A percentile compares a stretch with the other conserved stretches of the same genome.
Conservation (phyloP, 1,140 invertebrate species). For the Caenorhabditis briggsae region DNA sequence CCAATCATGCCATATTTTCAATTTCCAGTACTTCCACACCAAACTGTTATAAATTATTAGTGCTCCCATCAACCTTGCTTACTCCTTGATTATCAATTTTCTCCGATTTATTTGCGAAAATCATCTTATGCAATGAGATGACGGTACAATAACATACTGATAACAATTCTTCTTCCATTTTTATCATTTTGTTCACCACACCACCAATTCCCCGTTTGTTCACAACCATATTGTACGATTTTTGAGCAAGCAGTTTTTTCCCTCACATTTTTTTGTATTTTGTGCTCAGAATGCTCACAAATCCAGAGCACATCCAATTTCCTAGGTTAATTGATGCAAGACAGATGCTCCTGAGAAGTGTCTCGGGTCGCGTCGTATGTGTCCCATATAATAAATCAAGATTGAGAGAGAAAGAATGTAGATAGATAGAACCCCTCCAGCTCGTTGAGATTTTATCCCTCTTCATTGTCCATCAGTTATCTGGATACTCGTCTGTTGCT, state of each 20-base stretch:
- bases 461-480: constrained; percentile 14
- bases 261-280: neutral
- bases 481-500: too few species aligned
- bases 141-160: constrained; percentile 30
- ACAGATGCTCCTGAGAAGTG: constrained; percentile 20
- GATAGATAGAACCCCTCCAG: neutral
- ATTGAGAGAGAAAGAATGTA: neutral
- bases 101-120: neutral
- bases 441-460: too few species aligned
- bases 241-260: neutral
- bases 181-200: neutral
- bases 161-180: constrained; percentile 27
- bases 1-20: neutral
- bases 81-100: constrained; percentile 9
- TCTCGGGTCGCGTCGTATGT: neutral
- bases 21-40: neutral
- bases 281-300: neutral
- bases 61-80: neutral
- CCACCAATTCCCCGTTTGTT: neutral
- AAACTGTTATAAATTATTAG: constrained; percentile 10
- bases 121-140: constrained; percentile 46
- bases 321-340: neutral
- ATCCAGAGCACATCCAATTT: neutral
- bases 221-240: neutral
- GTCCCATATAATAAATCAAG: constrained; percentile 27